phyloP scores from a whole-genome alignment of 2,797 vertebrate genomes.

The Intellagama lesueurii region DNA sequence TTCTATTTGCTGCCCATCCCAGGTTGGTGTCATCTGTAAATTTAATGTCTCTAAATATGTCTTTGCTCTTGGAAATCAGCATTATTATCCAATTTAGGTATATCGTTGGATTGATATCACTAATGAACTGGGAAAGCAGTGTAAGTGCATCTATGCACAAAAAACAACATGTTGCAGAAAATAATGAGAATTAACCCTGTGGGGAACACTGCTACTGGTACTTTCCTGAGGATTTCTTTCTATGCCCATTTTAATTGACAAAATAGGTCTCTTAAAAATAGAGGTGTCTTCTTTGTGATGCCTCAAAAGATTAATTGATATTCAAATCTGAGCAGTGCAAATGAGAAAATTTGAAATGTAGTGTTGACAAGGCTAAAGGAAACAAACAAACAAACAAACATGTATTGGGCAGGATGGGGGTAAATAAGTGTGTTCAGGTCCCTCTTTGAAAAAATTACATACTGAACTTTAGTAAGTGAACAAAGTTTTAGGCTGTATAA shows the following conservation, averaged over 20 bases:
- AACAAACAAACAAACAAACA: too few species aligned
- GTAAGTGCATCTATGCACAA: not conserved
- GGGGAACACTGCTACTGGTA: not conserved
- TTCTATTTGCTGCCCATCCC: too few species aligned
- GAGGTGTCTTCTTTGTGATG: not conserved
- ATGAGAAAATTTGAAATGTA: not conserved
- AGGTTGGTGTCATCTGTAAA: too few species aligned
- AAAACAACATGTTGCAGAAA: not conserved
- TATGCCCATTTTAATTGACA: not conserved
- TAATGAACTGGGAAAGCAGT: not conserved
- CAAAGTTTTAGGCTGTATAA: not conserved
- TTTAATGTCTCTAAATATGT: too few species aligned
- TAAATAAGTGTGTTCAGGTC: not conserved
- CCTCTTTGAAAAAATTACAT: not conserved
- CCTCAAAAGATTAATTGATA: not conserved
- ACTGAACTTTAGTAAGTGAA: conserved; percentile 13
- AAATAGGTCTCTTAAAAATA: not conserved
- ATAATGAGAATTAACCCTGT: not conserved
- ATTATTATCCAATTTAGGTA: not conserved
- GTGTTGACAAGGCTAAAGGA: not conserved
- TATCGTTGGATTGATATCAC: not conserved
- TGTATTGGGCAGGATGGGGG: too few species aligned
- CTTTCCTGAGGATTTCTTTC: not conserved
- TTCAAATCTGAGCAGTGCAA: not conserved
- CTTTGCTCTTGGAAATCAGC: too few species aligned